Evolutionary conservation across 2,888 invertebrate species (phyloP), one percentile per base, ranked within the genome.

Genomic region (Agonopterix subpropinquella): DNA sequence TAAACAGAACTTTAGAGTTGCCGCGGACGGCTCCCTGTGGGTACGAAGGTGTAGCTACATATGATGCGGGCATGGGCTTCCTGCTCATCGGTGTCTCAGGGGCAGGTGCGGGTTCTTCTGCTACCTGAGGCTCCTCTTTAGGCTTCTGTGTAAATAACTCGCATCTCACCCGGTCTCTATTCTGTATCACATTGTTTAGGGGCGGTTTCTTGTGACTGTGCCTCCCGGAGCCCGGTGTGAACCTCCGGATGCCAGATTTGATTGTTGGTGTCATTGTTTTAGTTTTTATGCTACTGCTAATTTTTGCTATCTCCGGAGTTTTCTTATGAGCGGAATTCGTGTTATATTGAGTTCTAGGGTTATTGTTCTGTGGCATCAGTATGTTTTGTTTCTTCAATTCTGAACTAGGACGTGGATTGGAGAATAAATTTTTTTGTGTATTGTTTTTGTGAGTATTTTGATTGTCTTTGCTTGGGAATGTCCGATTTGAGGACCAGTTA

Each of bases 31-130:
- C 57, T 36, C 77, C 81, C 55, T 86, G 86, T 2, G 88, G 86
- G 52, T 88, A 80, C 1, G 87, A 86, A 0, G 88, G 88, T 7
- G 88, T 88, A 1, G 84, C 85, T 1, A 61, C 71, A 62, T 76
- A 82, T 1, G 77, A 62, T 0, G 67, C 57, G 1, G 80, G 75
- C 50, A 77, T 58, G 1, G 65, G 67, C 46, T 77, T 78, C 52
- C 61, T 74, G 52, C 78, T 81, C 41, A 79, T 8, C 0, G 85
- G 85, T 1, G 85, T 84, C 51, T 80, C 78, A 0, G 79, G 80
- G 0, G 67, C 77, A 0, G 73, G 66, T 0, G 50, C 56, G 0
- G 52, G 56, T n/a, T 59, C 51, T 0, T 48, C 44, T 0, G 55
- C 58, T 1, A 57, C 43, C 9, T 51, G 55, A 0, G 53, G 53